A percentile compares a stretch with the other conserved stretches of the same genome.
These are phyloP conservation scores for Saguinus imperator DNA, from an alignment of 2,113 vertebrate genomes.

Conservation along the genomic window DNA sequence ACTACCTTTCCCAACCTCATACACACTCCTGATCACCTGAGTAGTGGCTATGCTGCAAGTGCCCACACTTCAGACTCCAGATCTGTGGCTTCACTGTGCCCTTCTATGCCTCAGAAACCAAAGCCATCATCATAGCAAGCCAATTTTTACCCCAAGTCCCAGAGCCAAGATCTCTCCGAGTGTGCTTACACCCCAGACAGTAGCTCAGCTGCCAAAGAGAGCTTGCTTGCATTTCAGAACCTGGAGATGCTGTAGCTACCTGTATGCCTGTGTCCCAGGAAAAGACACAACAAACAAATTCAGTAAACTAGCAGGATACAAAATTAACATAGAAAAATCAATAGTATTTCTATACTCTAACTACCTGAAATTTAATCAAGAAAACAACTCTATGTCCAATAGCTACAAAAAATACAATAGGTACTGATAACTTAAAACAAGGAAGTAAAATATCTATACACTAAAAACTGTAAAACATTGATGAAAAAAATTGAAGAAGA, in stretches of 20 bases:
- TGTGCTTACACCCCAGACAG: not conserved
- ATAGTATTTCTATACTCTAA: not conserved
- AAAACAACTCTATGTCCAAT: not conserved
- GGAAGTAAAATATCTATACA: not conserved
- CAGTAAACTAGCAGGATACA: not conserved
- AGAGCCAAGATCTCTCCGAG: no score
- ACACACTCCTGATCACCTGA: not conserved
- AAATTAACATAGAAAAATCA: not conserved
- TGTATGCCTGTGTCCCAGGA: not conserved
- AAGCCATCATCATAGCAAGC: not conserved
- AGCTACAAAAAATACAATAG: not conserved
- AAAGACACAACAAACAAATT: not conserved
- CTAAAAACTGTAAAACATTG: not conserved
- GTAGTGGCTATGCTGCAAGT: not conserved
- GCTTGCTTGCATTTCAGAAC: not conserved
- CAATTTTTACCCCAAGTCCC: accelerated
- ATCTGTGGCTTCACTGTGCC: accelerated
- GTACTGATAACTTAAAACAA: not conserved
- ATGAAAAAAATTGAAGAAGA: not conserved
- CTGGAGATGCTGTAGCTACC: not conserved
- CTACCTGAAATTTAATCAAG: not conserved
- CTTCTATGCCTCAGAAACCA: not conserved
- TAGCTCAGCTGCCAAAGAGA: not conserved
- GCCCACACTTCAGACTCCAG: not conserved
- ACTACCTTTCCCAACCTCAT: not conserved